Percentiles rank a stretch among this genome's conserved stretches.
Evolutionary conservation across 2,888 invertebrate genomes (phyloP).

Genomic region (Zele albiditarsus): DNA sequence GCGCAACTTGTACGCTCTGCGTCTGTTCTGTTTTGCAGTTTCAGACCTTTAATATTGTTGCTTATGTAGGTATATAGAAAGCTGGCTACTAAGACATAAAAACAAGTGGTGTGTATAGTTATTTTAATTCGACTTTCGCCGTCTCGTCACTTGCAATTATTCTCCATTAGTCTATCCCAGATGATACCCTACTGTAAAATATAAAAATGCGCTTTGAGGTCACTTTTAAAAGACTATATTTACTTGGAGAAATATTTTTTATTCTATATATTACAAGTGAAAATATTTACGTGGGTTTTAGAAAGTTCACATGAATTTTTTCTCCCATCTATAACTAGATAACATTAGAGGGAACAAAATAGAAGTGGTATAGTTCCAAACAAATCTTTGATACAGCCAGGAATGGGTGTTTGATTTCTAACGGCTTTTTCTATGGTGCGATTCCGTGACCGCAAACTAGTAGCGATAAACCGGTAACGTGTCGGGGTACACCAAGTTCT

Average conservation of each 20-base stretch:
- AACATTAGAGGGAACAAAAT: conserved; percentile 11
- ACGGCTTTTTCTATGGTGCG: conserved; percentile 58
- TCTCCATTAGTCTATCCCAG: not conserved
- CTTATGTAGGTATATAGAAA: conserved; percentile 7
- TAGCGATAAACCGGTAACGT: conserved; percentile 30
- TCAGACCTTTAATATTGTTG: conserved; percentile 10
- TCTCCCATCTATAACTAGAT: not conserved
- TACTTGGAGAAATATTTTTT: not conserved
- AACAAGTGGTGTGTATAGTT: not conserved
- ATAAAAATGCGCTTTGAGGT: not conserved
- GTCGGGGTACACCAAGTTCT: not conserved
- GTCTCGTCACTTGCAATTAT: not conserved
- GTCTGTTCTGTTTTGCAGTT: conserved; percentile 20
- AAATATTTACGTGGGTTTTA: not conserved
- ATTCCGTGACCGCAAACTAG: conserved; percentile 40
- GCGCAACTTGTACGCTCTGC: not conserved
- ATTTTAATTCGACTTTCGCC: conserved; percentile 16
- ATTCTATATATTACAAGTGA: not conserved
- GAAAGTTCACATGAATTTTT: not conserved
- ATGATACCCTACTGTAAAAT: not conserved
- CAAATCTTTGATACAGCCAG: conserved; percentile 35
- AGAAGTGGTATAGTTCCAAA: not conserved
- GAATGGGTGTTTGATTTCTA: conserved; percentile 65
- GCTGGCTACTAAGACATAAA: not conserved
- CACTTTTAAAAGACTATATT: not conserved